These are phyloP conservation scores for Nephrotoma appendiculata DNA, from an alignment of 2,888 invertebrate genomes.

Conservation along the genomic window DNA sequence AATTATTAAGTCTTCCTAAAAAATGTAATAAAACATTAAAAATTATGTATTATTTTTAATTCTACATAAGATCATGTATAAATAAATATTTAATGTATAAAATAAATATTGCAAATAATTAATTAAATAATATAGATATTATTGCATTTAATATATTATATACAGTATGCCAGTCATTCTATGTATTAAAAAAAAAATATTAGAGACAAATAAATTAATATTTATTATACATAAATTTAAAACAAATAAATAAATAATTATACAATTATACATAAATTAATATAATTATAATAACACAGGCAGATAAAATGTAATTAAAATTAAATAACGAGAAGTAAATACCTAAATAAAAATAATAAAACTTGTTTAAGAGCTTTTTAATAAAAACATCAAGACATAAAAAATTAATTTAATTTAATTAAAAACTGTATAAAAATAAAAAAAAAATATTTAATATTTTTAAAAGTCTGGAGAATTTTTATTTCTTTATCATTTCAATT, in stretches of 20 bases:
- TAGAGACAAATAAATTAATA: neutral
- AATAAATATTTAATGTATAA: neutral
- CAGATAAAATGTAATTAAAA: neutral
- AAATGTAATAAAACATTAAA: neutral
- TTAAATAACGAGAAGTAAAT: neutral
- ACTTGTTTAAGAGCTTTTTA: neutral
- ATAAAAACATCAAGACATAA: neutral
- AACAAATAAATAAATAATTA: too few relatives aligned
- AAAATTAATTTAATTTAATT: neutral
- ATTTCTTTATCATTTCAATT: neutral
- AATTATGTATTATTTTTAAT: neutral
- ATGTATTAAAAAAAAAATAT: neutral
- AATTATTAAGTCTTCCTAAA: slow-evolving; percentile 3
- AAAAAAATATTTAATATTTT: neutral
- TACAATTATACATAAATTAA: neutral
- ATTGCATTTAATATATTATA: neutral
- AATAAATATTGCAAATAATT: neutral
- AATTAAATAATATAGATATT: neutral
- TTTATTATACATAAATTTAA: neutral
- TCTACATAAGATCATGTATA: neutral
- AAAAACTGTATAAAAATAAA: neutral
- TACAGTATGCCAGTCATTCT: neutral
- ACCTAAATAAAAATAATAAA: neutral
- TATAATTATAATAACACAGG: neutral
- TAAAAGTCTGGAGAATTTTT: neutral